Base-by-base conservation (phyloP, 2,888 invertebrate genomes). In the Margaritifera margaritifera region DNA sequence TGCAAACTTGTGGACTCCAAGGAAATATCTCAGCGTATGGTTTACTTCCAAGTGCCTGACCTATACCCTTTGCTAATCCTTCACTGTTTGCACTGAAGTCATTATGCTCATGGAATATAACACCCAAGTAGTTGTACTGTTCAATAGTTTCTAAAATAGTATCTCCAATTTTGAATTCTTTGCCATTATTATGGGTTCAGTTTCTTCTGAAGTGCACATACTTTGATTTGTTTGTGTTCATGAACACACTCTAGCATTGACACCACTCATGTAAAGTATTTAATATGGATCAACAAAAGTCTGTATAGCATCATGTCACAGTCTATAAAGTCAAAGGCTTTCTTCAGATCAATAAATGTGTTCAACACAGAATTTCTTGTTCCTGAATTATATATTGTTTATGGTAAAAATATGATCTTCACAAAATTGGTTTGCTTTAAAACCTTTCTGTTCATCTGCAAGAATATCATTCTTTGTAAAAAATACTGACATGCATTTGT, bases 371-470 rank as follows among this genome's bases (percentile, higher is more conserved):
- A 57, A 57, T 22, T n/a, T 22, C n/a, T n/a, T 19, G 57, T n/a
- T 11, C 22, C 22, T 11, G n/a, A 22, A 57, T 57, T 57, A 19
- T 11, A n/a, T 15, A 57, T 18, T 96, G 97, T 90, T 92, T 96
- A 82, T 96, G 95, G 65, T 61, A 27, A 61, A 65, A 20, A 69
- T 42, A 25, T 66, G 65, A 25, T 69, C 69, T 52, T 65, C 59
- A 27, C 65, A 65, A 24, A 52, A 58, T 31, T 52, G 25, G 22
- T 50, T 66, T 52, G 22, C 24, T 22, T 60, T 53, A 52, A 63
- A 63, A 18, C 59, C 25, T 6, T 66, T 58, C 60, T 66, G 64
- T 27, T 65, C 61, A 50, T 60, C 61, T 22, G 65, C 50, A 56
- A 69, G 27, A 11, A 65, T n/a, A 25, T 66, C 56, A 22, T 69